These are phyloP conservation scores for Microcebus jonahi DNA, from an alignment of 2,113 vertebrate species.

Conservation along the genomic window DNA sequence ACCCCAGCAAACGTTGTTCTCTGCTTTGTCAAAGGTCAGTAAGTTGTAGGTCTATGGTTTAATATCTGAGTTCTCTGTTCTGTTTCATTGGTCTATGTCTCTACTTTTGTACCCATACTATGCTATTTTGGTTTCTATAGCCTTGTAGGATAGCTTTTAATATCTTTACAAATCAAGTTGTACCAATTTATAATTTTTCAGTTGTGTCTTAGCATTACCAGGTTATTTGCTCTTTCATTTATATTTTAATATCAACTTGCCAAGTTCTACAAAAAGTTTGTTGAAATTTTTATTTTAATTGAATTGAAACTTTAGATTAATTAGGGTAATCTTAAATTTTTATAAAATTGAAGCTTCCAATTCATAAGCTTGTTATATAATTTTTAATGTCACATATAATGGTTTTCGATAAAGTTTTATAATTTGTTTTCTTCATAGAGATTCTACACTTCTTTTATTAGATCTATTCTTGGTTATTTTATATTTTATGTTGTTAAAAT, in stretches of 20 bases:
- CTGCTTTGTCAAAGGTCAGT: too few species aligned
- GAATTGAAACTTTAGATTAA: background rate
- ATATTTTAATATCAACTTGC: background rate
- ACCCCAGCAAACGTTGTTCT: too few species aligned
- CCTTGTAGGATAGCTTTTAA: background rate
- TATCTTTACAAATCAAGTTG: background rate
- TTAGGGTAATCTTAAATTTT: background rate
- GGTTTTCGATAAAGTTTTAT: background rate
- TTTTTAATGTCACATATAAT: background rate
- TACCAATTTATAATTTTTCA: background rate
- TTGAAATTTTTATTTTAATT: background rate
- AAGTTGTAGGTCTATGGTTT: too few species aligned
- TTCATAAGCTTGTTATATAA: background rate
- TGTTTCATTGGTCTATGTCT: too few species aligned
- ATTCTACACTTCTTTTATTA: background rate
- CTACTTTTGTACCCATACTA: too few species aligned
- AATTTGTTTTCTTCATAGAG: background rate
- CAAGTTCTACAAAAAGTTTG: background rate
- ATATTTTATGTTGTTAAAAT: background rate
- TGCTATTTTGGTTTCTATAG: too few species aligned
- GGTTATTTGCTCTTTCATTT: background rate
- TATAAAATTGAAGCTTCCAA: background rate
- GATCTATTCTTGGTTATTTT: background rate
- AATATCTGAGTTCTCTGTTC: too few species aligned
- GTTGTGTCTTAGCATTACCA: background rate